These are phyloP conservation scores for Myxocyprinus asiaticus DNA, from an alignment of 2,113 vertebrate genomes.

Conservation along the genomic window DNA sequence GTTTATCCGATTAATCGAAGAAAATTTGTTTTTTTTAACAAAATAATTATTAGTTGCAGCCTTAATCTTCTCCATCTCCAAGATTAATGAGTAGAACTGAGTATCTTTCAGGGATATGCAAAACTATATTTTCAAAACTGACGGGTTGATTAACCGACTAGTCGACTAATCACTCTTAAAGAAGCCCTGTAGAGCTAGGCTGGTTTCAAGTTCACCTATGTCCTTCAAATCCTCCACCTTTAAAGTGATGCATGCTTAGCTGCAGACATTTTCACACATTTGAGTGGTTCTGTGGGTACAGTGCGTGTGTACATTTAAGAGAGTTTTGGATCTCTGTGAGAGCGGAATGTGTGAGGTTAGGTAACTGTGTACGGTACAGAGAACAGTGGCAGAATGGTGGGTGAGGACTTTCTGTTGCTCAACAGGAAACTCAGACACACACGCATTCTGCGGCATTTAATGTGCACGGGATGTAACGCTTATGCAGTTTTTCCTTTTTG, in stretches of 20 bases:
- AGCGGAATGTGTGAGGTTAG: conserved; percentile 16
- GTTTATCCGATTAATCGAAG: too few species aligned
- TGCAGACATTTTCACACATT: background rate
- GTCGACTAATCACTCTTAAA: too few species aligned
- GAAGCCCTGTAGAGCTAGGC: too few species aligned
- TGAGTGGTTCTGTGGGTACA: background rate
- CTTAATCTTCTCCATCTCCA: too few species aligned
- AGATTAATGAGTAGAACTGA: too few species aligned
- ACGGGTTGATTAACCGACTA: too few species aligned
- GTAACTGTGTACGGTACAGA: background rate
- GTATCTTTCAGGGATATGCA: too few species aligned
- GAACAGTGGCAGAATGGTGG: conserved; percentile 13
- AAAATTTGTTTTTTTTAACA: too few species aligned
- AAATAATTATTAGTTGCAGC: too few species aligned
- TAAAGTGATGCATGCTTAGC: background rate
- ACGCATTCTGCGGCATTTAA: background rate
- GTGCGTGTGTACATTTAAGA: background rate
- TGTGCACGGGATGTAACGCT: background rate
- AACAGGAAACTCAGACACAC: conserved; percentile 43
- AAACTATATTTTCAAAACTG: too few species aligned
- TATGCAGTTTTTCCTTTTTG: conserved; percentile 20
- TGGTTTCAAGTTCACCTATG: background rate
- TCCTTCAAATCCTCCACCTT: background rate
- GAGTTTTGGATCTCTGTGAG: background rate
- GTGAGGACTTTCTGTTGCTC: conserved; percentile 43